Base-by-base conservation (phyloP, 2,113 vertebrate species). In the Microcebus jonahi region DNA sequence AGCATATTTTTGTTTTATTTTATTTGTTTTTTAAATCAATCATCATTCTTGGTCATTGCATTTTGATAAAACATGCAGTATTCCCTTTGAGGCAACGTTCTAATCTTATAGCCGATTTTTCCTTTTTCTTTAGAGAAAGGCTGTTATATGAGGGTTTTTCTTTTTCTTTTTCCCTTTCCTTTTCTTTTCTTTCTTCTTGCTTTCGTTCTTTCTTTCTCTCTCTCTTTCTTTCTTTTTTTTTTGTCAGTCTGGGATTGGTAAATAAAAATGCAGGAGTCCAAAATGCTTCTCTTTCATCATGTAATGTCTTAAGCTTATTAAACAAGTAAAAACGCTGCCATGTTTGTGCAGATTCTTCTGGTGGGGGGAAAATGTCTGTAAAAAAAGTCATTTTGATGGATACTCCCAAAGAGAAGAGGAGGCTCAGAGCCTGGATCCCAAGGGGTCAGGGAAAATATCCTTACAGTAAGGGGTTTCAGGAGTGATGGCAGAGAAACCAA, bases 281-380 rank as follows among this genome's bases (percentile, higher is more conserved):
- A 98, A 96, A 97, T 98, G 98, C 98, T 98, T 98, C 96, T 97
- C 96, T 98, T 98, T 98, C 97, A 98, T 97, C 98, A 83, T 93
- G 95, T 98, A 98, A 97, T 97, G 97, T 98, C 97, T 98, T 98
- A 98, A 98, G 97, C 91, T 98, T 98, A 98, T 98, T 98, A 98
- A 98, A 98, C 98, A 98, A 98, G 98, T 98, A 98, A 98, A 98
- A 98, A 98, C 88, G 98, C 98, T 97, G 98, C 97, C 98, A 97
- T 96, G 97, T 96, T 97, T 97, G 83, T 75, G 25, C 98, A 98
- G 98, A 98, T 98, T 98, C 97, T 98, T 98, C 91, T 98, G 98
- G 95, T 68, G 73, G 92, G 97, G 96, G 96, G 50, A 20, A 36
- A 92, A 97, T 97, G 95, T 98, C 96, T 98, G 97, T 63, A 39